A percentile compares a stretch with the other conserved stretches of the same genome.
phyloP scores from a whole-genome alignment of 2,113 vertebrate species.

The Carettochelys insculpta region DNA sequence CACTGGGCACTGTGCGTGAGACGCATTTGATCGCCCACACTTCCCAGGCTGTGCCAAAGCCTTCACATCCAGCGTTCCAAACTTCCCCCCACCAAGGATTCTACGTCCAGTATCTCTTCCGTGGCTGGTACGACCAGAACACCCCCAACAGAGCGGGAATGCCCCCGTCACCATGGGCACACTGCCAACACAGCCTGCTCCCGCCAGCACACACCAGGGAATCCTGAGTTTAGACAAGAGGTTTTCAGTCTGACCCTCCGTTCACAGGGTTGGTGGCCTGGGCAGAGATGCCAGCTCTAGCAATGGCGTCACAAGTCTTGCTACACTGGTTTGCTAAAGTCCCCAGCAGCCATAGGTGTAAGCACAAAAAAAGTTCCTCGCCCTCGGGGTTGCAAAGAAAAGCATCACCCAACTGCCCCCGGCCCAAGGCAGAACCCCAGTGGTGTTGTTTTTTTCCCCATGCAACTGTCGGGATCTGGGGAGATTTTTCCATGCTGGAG shows the following conservation, averaged over 20 bases:
- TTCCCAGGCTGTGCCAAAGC: slow-evolving; percentile 62
- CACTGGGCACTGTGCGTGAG: not conserved
- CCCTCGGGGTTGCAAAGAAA: not conserved
- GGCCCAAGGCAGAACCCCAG: not conserved
- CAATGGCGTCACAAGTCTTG: slow-evolving; percentile 33
- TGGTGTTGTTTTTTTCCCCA: not conserved
- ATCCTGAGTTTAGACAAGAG: not conserved
- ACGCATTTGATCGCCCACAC: not conserved
- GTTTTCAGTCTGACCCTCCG: slow-evolving; percentile 41
- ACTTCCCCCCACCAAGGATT: too few species aligned
- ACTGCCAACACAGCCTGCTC: too few species aligned
- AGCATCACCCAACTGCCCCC: not conserved
- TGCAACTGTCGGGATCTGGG: not conserved
- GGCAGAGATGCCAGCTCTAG: not conserved
- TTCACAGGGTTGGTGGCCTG: slow-evolving; percentile 25
- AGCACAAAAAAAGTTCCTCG: not conserved
- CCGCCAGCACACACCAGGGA: not conserved
- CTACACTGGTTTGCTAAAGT: slow-evolving; percentile 51
- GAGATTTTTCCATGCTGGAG: not conserved
- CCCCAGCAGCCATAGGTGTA: slow-evolving; percentile 12
- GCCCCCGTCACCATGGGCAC: too few species aligned
- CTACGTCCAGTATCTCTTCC: not conserved
- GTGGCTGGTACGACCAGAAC: not conserved
- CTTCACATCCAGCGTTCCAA: too few species aligned
- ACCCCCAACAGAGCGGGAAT: fast-evolving